Evolutionary conservation across 2,888 invertebrate genomes (phyloP), one percentile per base, ranked within the genome.

Genomic region (Caradrina clavipalpis): DNA sequence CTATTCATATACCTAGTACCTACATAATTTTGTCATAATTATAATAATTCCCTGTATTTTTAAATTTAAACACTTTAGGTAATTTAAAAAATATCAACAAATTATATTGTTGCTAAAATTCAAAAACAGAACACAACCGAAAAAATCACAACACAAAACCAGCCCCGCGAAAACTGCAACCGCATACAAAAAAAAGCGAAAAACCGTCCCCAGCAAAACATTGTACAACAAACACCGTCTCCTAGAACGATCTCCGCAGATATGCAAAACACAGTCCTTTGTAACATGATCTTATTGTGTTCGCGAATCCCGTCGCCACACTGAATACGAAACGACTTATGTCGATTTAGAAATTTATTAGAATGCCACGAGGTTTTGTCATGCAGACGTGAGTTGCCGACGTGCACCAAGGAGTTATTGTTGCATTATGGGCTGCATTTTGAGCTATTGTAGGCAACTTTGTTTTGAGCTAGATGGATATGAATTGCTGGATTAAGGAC

Each of bases 331-430:
- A 94, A 94, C 94, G 89, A 91, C 89, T 92, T 91, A 92, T 89
- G 93, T 94, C 95, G 95, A 95, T 94, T 94, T 93, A 92, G 92
- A 93, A 94, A 94, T 95, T 95, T 95, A 95, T 95, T 94, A 95
- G 93, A 90, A 93, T 81, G 84, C 89, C 87, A 92, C 91, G 47
- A 74, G 73, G 76, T 82, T 82, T 84, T 95, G 93, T 94, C 91
- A 94, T 94, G 92, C 93, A 81, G 85, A 83, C 91, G 88, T 89
- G 91, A 87, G 82, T 77, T 80, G 78, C 71, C 88, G 80, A 87
- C 86, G 85, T 84, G 75, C 76, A 78, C 74, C 83, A 81, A 75
- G 86, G 87, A 91, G 89, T 90, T 92, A 92, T 92, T 89, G 93
- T 90, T 90, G 92, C 90, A 89, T 86, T 87, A 85, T 86, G 81